Evolutionary conservation across 2,113 vertebrate species (phyloP).

Genomic region (Xenopus laevis): DNA sequence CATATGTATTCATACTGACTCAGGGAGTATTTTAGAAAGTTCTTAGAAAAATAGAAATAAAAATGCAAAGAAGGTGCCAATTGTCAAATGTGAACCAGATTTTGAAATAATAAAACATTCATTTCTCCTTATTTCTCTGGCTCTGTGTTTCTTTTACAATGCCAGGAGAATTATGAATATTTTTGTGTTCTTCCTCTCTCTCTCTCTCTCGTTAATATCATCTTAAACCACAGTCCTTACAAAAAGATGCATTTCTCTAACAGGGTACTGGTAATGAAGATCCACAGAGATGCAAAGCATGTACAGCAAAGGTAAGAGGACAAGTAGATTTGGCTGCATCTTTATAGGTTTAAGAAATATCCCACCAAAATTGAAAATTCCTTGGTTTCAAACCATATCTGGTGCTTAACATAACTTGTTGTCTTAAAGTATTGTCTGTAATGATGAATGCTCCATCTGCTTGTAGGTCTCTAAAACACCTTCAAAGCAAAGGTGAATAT

Average conservation of each 20-base stretch:
- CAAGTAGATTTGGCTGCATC: neutral
- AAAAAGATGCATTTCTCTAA: conserved; percentile 47
- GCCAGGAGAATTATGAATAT: conserved; percentile 32
- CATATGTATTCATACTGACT: conserved; percentile 44
- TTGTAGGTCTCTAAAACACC: no score
- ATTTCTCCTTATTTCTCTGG: conserved; percentile 53
- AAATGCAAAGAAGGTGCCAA: conserved; percentile 52
- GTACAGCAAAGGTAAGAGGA: conserved; percentile 60
- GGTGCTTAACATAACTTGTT: no score
- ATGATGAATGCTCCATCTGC: no score
- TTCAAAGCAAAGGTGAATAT: no score
- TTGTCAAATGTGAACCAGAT: conserved; percentile 57
- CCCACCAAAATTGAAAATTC: no score
- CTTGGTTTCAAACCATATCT: no score
- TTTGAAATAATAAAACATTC: conserved; percentile 47
- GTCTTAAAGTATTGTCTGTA: no score
- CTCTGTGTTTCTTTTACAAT: conserved; percentile 49
- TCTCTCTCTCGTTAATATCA: conserved; percentile 44
- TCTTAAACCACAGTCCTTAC: conserved; percentile 48
- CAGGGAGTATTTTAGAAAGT: conserved; percentile 41
- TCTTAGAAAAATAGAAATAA: conserved; percentile 52
- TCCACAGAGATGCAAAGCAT: conserved; percentile 50
- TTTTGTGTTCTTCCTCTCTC: conserved; percentile 50
- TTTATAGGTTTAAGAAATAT: no score
- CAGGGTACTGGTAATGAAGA: conserved; percentile 57